phyloP scores from a whole-genome alignment of 2,113 vertebrate genomes.

The Phasianus colchicus region DNA sequence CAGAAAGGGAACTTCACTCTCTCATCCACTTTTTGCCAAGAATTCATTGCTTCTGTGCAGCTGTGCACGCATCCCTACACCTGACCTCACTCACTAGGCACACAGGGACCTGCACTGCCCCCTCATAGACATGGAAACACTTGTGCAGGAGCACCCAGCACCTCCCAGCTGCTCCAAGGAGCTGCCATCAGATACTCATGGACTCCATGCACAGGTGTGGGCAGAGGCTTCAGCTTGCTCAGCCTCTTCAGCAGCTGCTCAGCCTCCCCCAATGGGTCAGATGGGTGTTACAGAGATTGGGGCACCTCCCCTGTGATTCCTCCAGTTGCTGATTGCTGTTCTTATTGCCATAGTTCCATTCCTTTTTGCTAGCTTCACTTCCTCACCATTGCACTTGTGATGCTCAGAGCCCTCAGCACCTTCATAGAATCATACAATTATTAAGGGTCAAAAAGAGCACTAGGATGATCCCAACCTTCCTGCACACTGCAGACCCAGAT shows the following conservation, averaged over 20 bases:
- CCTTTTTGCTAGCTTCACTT: background rate
- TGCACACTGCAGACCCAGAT: background rate
- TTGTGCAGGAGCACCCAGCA: background rate
- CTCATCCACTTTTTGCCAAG: background rate
- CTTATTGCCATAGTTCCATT: background rate
- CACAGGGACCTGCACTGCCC: background rate
- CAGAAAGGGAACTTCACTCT: background rate
- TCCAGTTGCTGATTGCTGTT: background rate
- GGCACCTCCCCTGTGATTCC: background rate
- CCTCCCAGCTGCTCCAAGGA: background rate
- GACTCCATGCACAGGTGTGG: background rate
- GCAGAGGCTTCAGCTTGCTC: background rate
- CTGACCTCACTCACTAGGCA: background rate
- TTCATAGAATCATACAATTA: background rate
- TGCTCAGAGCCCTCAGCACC: background rate
- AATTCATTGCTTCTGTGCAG: background rate
- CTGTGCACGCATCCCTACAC: too few relatives aligned
- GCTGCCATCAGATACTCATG: background rate
- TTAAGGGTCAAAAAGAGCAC: too few relatives aligned
- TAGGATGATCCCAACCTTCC: too few relatives aligned
- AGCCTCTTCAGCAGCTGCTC: too few relatives aligned
- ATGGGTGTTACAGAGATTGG: background rate
- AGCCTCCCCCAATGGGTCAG: background rate
- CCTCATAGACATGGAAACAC: background rate
- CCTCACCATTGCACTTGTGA: background rate